A percentile compares a stretch with the other conserved stretches of the same genome.
Evolutionary conservation across 2,113 vertebrate species (phyloP).

Genomic region (Lasiurus cinereus): DNA sequence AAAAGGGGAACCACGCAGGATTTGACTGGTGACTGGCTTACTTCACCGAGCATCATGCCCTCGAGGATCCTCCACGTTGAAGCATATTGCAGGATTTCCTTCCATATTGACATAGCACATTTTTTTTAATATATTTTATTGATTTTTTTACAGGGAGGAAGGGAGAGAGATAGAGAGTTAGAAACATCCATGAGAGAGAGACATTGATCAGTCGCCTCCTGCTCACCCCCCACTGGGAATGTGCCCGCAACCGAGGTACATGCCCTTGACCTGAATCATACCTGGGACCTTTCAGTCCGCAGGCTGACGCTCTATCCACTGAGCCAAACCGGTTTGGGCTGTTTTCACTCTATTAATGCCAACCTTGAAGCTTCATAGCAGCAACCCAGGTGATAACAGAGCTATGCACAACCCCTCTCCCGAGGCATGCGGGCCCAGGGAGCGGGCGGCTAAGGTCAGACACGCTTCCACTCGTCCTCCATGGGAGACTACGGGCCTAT

Average conservation of each 20-base stretch:
- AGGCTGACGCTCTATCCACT: too few relatives aligned
- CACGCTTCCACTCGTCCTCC: background rate
- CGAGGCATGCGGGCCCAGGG: accelerated
- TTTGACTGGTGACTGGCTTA: background rate
- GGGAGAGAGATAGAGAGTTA: too few relatives aligned
- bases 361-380: background rate
- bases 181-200: too few relatives aligned
- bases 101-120: background rate
- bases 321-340: background rate
- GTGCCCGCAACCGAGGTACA: too few relatives aligned
- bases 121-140: too few relatives aligned
- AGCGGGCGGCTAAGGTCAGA: background rate
- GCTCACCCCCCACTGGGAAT: too few relatives aligned
- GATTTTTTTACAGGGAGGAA: too few relatives aligned
- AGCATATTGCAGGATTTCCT: background rate
- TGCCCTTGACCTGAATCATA: too few relatives aligned
- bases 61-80: background rate
- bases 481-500: background rate
- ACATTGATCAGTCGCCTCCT: too few relatives aligned
- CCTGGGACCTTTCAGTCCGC: too few relatives aligned
- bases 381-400: background rate
- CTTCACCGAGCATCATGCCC: background rate
- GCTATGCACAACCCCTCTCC: background rate
- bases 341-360: background rate
- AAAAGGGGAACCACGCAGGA: background rate